Base-by-base conservation (phyloP, 1,140 invertebrate genomes). In the Dendrolimus punctatus region DNA sequence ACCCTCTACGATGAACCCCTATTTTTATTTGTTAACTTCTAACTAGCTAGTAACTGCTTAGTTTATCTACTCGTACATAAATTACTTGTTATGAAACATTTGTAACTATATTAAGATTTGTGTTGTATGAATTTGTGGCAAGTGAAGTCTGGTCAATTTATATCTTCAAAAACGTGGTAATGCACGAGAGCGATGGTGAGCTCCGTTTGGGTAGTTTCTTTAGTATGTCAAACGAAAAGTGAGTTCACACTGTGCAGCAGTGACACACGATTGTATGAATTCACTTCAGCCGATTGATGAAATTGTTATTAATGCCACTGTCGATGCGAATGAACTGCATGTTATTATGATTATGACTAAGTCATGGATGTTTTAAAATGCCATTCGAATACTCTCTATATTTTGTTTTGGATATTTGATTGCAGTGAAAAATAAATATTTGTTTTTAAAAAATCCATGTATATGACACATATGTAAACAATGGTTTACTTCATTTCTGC, bases 261-360 rank as follows among this genome's bases (percentile, higher is more conserved):
- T 64, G 62, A 71, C 62, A 68, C 66, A 71, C 73, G 64, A 68
- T 57, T 50, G 39, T 61, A 7, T 6, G 64, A 64, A 60, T 62
- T 57, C 51, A 56, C 49, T 38, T 68, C 52, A 57, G 51, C 68
- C 64, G 59, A 49, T 57, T 60, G 56, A 68, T 72, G 68, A 71
- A 71, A 79, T 69, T 70, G 69, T 77, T 82, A 76, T 73, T 77
- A 78, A 83, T 83, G 80, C 80, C 82, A 81, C 65, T 75, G 74
- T 58, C 64, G 66, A 74, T 73, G 80, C 71, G 73, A 56, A 73
- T 74, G 69, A 74, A 73, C 68, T 72, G 68, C 62, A 75, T 71
- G 53, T 76, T 72, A 78, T 81, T 80, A 77, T 81, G 81, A 80
- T 73, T 66, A 66, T 6, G 36, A 80, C 78, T 78, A 72, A 60